phyloP scores from a whole-genome alignment of 1,140 invertebrate species.

The Elysia chlorotica region DNA sequence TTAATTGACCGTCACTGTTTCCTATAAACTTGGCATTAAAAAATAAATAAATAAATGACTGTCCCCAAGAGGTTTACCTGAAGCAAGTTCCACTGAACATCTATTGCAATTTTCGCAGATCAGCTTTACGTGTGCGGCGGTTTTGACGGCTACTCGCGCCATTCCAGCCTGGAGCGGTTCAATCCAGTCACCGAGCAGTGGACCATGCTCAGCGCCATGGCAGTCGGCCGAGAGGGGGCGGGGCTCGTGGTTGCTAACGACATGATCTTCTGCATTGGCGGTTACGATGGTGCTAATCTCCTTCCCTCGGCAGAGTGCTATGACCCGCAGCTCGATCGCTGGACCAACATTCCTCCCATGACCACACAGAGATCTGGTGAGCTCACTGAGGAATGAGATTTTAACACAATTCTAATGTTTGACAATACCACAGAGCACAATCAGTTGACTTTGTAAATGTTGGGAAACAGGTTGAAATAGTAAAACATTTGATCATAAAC shows the following conservation, averaged over 20 bases:
- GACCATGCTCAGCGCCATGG: slow-evolving; percentile 52
- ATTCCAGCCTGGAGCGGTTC: slow-evolving; percentile 56
- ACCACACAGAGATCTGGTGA: slow-evolving; percentile 50
- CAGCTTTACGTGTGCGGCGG: slow-evolving; percentile 60
- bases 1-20: too few species aligned
- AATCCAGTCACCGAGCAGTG: slow-evolving; percentile 53
- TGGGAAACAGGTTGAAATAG: too few species aligned
- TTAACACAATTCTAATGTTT: too few species aligned
- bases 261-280: slow-evolving; percentile 58
- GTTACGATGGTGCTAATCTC: slow-evolving; percentile 56
- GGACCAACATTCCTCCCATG: slow-evolving; percentile 51
- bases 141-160: slow-evolving; percentile 58
- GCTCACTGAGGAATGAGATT: too few species aligned
- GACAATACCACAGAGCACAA: too few species aligned
- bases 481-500: too few species aligned
- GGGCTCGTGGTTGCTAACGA: slow-evolving; percentile 57
- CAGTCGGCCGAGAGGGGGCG: slow-evolving; percentile 54
- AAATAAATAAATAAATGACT: slow-evolving; percentile 12
- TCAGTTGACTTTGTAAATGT: too few species aligned
- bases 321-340: slow-evolving; percentile 49
- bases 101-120: too few species aligned
- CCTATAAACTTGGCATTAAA: too few species aligned
- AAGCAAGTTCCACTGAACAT: too few species aligned
- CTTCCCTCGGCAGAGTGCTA: slow-evolving; percentile 54
- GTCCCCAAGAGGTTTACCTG: too few species aligned